Conservation (phyloP, 2,888 invertebrate genomes). For the Nomada fabriciana region DNA sequence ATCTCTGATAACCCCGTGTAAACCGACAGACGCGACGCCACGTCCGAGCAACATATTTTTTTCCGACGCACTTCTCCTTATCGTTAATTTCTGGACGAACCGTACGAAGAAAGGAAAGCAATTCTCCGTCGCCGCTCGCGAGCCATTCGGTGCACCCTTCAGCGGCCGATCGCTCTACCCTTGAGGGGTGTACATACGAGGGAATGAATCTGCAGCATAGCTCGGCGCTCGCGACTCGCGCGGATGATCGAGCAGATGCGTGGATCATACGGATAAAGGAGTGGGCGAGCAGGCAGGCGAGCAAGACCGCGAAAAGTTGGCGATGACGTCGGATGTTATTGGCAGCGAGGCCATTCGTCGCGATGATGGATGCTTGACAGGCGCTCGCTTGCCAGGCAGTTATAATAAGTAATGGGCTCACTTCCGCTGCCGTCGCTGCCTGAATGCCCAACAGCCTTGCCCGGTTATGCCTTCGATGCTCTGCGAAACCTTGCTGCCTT, state of each 20-base stretch:
- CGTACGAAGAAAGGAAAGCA: too few relatives aligned
- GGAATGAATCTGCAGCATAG: background rate
- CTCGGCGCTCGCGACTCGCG: slow-evolving; percentile 48
- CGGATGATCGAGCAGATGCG: slow-evolving; percentile 13
- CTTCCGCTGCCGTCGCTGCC: slow-evolving; percentile 82
- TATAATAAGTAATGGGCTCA: slow-evolving; percentile 84
- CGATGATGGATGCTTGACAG: slow-evolving; percentile 84
- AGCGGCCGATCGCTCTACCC: background rate
- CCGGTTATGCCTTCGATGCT: slow-evolving; percentile 72
- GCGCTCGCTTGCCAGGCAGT: slow-evolving; percentile 83
- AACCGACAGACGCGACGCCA: slow-evolving; percentile 22
- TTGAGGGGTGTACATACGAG: too few relatives aligned
- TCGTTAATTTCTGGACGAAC: too few relatives aligned
- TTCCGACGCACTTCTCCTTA: too few relatives aligned
- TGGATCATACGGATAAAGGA: background rate
- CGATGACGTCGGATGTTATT: slow-evolving; percentile 85
- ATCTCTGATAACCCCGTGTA: slow-evolving; percentile 30
- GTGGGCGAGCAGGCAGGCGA: slow-evolving; percentile 56
- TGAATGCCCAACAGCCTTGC: slow-evolving; percentile 77
- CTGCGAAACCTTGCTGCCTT: slow-evolving; percentile 73
- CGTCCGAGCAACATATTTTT: too few relatives aligned
- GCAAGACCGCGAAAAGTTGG: slow-evolving; percentile 82
- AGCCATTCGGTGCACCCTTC: too few relatives aligned
- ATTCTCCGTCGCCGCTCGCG: too few relatives aligned
- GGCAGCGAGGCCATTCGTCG: slow-evolving; percentile 84